A percentile compares a stretch with the other conserved stretches of the same genome.
Conservation (phyloP, 2,888 invertebrate species). For the Amblyjoppa proteus region DNA sequence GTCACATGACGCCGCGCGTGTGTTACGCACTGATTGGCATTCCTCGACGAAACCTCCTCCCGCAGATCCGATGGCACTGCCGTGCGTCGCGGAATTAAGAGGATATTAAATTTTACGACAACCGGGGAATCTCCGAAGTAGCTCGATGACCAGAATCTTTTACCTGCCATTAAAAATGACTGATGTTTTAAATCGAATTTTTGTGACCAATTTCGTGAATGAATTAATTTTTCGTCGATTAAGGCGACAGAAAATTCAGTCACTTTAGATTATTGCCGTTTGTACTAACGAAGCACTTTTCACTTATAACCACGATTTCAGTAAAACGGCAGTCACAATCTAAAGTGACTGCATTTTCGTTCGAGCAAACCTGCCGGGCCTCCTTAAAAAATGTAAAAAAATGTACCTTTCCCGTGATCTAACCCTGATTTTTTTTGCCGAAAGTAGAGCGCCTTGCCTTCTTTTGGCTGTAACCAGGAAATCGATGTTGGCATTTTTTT, state of each 20-base stretch:
- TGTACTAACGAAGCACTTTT: too few species aligned
- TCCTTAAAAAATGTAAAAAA: background rate
- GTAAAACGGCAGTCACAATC: too few species aligned
- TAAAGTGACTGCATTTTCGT: background rate
- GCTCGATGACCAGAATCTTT: background rate
- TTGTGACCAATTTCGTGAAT: too few species aligned
- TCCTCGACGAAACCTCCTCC: conserved; percentile 46
- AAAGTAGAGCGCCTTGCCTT: background rate
- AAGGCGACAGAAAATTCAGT: too few species aligned
- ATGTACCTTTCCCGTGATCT: background rate
- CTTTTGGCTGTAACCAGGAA: background rate
- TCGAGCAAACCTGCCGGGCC: too few species aligned
- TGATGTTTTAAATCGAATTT: too few species aligned
- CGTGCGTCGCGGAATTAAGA: background rate
- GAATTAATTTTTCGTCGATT: too few species aligned
- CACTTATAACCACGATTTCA: too few species aligned
- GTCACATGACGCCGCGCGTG: background rate
- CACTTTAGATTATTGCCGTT: too few species aligned
- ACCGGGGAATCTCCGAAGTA: background rate
- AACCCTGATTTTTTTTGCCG: background rate
- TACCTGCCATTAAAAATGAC: background rate
- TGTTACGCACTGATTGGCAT: conserved; percentile 65
- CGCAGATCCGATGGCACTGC: conserved; percentile 29
- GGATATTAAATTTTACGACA: background rate
- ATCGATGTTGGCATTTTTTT: background rate